phyloP scores from a whole-genome alignment of 2,888 invertebrate genomes.

The Cephus pygmeus region DNA sequence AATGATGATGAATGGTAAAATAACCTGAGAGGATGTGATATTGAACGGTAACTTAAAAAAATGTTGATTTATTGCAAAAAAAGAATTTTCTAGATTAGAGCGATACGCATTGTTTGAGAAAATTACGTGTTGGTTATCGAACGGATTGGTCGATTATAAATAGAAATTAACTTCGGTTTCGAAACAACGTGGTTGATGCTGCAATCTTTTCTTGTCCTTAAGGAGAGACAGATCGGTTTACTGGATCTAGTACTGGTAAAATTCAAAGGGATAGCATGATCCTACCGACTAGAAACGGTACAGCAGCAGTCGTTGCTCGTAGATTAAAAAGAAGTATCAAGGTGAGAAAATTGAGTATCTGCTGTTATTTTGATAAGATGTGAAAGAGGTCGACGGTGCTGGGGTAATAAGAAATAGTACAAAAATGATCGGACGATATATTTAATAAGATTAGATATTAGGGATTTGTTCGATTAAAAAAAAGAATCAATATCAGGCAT shows the following conservation, averaged over 20 bases:
- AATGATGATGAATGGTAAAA: too few relatives aligned
- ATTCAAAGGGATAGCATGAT: not conserved
- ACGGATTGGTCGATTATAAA: too few relatives aligned
- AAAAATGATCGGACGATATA: not conserved
- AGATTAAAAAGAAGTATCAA: not conserved
- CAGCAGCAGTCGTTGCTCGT: not conserved
- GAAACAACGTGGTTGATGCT: too few relatives aligned
- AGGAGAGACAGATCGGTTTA: too few relatives aligned
- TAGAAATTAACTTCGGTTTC: too few relatives aligned
- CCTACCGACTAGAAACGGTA: not conserved
- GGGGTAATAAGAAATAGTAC: not conserved
- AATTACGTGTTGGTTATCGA: too few relatives aligned
- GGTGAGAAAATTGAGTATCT: not conserved
- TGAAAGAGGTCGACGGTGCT: not conserved
- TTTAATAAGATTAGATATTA: not conserved
- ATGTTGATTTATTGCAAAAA: too few relatives aligned
- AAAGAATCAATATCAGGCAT: constrained; percentile 26
- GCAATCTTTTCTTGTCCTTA: too few relatives aligned
- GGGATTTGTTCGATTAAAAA: not conserved
- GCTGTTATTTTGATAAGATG: not conserved
- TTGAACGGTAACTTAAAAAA: too few relatives aligned
- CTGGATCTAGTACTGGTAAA: not conserved
- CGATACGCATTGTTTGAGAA: too few relatives aligned
- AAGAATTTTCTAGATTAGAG: too few relatives aligned
- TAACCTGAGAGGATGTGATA: too few relatives aligned